These are phyloP conservation scores for Aplodontia rufa DNA, from an alignment of 2,113 vertebrate species.

Conservation along the genomic window DNA sequence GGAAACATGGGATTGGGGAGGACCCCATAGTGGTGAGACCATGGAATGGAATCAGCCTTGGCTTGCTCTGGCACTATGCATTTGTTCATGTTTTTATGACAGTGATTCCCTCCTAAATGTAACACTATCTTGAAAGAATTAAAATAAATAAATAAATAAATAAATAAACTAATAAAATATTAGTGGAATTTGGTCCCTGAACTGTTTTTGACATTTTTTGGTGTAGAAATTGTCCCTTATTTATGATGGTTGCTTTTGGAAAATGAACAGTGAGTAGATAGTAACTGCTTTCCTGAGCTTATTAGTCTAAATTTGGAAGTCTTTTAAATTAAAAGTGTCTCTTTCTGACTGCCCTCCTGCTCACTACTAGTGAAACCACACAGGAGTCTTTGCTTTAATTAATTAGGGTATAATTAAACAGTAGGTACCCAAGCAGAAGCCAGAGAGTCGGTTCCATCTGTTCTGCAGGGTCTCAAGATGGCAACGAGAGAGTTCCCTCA, in stretches of 20 bases:
- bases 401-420: constrained; percentile 79
- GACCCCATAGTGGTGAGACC: too few species aligned
- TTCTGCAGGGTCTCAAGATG: constrained; percentile 54
- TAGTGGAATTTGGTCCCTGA: not conserved
- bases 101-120: too few species aligned
- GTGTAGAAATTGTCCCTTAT: not conserved
- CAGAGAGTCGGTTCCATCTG: constrained; percentile 63
- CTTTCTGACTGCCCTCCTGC: constrained; percentile 63
- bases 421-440: constrained; percentile 71
- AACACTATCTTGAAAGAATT: too few species aligned
- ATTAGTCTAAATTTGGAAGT: constrained; percentile 75
- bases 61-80: too few species aligned
- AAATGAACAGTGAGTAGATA: constrained; percentile 66
- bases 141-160: too few species aligned
- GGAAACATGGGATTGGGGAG: too few species aligned
- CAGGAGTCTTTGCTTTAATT: constrained; percentile 71
- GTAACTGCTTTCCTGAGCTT: constrained; percentile 67
- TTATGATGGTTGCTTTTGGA: constrained; percentile 55
- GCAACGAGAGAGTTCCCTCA: constrained; percentile 55
- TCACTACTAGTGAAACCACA: constrained; percentile 63
- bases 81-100: too few species aligned
- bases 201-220: too few species aligned
- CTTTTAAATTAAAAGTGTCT: constrained; percentile 67
- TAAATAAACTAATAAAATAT: too few species aligned
- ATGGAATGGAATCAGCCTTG: too few species aligned